Evolutionary conservation across 2,797 vertebrate genomes (phyloP).

Genomic region (Labroides dimidiatus): DNA sequence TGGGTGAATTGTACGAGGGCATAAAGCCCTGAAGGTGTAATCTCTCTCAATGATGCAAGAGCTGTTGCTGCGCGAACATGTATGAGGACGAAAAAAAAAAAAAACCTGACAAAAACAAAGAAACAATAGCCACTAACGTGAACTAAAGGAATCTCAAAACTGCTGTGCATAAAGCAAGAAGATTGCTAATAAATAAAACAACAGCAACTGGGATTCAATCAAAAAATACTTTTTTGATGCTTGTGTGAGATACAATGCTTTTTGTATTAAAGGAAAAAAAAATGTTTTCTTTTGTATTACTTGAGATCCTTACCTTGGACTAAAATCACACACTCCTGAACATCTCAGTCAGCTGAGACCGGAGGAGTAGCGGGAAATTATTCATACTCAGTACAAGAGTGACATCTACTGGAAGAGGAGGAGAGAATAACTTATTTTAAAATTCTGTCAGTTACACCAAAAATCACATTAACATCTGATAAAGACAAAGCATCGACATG

Average conservation of each 20-base stretch:
- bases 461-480: no score
- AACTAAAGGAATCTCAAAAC: background rate
- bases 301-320: background rate
- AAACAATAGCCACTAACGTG: background rate
- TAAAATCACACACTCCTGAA: background rate
- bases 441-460: no score
- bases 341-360: background rate
- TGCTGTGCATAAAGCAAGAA: background rate
- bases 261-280: no score
- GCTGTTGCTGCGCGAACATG: background rate
- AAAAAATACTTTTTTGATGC: background rate
- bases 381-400: constrained; percentile 17
- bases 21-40: constrained; percentile 33
- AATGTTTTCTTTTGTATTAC: background rate
- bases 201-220: background rate
- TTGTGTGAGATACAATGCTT: background rate
- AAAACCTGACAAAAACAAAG: background rate
- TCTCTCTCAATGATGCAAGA: constrained; percentile 23
- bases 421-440: background rate
- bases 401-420: constrained; percentile 55
- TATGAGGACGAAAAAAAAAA: constrained; percentile 1
- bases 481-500: no score
- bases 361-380: no score
- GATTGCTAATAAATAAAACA: background rate
- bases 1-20: constrained; percentile 18